These are phyloP conservation scores for Agrilus cyanescens DNA, from an alignment of 2,888 invertebrate species.

Conservation along the genomic window DNA sequence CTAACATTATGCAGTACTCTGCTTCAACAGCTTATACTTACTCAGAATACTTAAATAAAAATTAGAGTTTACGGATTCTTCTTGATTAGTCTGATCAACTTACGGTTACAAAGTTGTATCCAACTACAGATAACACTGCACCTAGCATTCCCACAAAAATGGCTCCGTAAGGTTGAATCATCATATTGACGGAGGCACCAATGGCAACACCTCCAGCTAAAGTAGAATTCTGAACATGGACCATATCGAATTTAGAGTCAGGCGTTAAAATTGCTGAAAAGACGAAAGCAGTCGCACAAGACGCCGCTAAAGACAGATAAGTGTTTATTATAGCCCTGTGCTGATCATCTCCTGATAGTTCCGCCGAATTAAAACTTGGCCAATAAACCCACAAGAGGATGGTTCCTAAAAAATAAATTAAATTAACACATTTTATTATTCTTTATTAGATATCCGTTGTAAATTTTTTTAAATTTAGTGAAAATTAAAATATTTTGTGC, in stretches of 20 bases:
- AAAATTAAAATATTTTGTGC: too few species aligned
- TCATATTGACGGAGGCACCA: conserved; percentile 73
- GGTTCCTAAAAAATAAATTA: conserved; percentile 67
- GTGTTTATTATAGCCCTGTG: conserved; percentile 88
- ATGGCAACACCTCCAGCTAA: conserved; percentile 88
- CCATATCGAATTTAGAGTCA: conserved; percentile 75
- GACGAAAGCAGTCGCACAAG: conserved; percentile 73
- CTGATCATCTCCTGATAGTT: conserved; percentile 58
- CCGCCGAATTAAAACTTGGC: conserved; percentile 92
- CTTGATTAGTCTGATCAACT: conserved; percentile 23
- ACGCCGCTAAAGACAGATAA: conserved; percentile 74
- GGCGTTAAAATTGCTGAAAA: conserved; percentile 65
- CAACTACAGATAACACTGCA: conserved; percentile 66
- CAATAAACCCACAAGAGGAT: conserved; percentile 93
- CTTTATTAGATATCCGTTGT: too few species aligned
- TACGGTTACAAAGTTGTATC: conserved; percentile 67
- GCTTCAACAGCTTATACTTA: too few species aligned
- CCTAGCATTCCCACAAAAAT: conserved; percentile 67
- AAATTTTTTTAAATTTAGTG: neutral
- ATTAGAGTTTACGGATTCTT: neutral
- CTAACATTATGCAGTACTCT: too few species aligned
- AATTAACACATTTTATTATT: too few species aligned
- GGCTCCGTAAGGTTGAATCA: conserved; percentile 74
- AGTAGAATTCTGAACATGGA: conserved; percentile 89
- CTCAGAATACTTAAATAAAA: too few species aligned